A percentile compares a stretch with the other conserved stretches of the same genome.
Evolutionary conservation across 2,888 invertebrate genomes (phyloP).

Genomic region (Glaucopsyche alexis): DNA sequence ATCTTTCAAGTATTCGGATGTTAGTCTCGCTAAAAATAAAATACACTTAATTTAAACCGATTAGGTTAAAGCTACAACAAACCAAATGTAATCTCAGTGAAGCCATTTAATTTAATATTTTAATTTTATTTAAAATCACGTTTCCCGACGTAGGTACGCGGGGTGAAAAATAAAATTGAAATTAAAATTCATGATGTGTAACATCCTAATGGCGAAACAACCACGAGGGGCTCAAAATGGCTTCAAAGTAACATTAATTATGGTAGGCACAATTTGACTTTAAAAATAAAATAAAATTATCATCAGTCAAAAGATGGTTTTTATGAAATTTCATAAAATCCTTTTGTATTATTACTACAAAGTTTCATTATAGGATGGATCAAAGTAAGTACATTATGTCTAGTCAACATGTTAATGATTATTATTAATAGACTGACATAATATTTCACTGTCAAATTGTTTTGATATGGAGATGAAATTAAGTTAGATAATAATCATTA

Average conservation of each 20-base stretch:
- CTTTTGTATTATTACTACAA: not conserved
- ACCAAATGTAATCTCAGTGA: not conserved
- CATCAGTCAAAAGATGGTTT: not conserved
- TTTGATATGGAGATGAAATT: too few relatives aligned
- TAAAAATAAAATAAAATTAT: not conserved
- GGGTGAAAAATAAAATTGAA: conserved; percentile 8
- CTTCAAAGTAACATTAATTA: not conserved
- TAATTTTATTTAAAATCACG: not conserved
- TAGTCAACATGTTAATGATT: not conserved
- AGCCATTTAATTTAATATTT: not conserved
- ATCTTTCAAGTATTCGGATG: too few relatives aligned
- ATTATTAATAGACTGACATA: too few relatives aligned
- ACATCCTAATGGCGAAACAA: not conserved
- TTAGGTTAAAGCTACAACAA: too few relatives aligned
- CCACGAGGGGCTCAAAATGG: not conserved
- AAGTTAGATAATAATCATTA: too few relatives aligned
- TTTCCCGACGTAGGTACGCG: not conserved
- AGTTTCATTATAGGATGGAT: not conserved
- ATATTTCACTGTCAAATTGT: too few relatives aligned
- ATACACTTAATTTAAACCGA: too few relatives aligned
- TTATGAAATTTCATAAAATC: not conserved
- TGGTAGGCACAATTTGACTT: not conserved
- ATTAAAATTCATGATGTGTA: conserved; percentile 9
- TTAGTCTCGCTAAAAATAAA: too few relatives aligned
- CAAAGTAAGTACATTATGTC: too few relatives aligned